Evolutionary conservation across 2,888 invertebrate genomes (phyloP), one percentile per base, ranked within the genome.

Genomic region (Hemaris fuciformis): DNA sequence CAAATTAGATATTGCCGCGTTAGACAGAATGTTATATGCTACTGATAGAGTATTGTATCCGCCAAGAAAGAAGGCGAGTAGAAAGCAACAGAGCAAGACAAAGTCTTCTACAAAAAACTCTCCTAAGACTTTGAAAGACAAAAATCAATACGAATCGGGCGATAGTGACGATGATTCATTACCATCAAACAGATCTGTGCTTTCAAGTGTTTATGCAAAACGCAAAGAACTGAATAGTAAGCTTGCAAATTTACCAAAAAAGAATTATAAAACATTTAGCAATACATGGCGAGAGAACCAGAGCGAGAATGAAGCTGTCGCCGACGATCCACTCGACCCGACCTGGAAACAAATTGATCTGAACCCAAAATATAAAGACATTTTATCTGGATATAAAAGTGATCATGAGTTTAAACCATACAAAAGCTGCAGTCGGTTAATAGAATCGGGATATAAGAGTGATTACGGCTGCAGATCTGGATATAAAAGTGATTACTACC

Each of bases 11-110:
- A 92, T 93, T 66, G 92, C 93, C 13, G 94, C 94, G 57, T 91
- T 95, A 74, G 95, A 95, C 81, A 94, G 95, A 73, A 94, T 95
- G 79, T 87, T 95, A 74, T 96, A 95, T 76, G 96, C 95, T 63
- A 95, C 96, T 0, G 96, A 96, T 74, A 92, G 96, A 69, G 96
- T 96, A 1, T 84, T 96, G 13, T 96, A 96, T 86, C 96, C 96
- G 0, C 96, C 96, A 0, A 94, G 96, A 63, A 93, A 96, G 67
- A 96, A 95, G 84, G 95, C 94, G 45, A 95, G 96, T 0, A 91
- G 96, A 66, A 95, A 95, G 60, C 94, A 94, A 10, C 87, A 88
- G 69, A 87, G 75, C 64, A 91, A 91, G 78, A 75, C 93, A 1
- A 94, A 89, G 73, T 57, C 77, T 10, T 70, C 80, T 34, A 82